Percentiles rank a stretch among this genome's conserved stretches.
phyloP scores from a whole-genome alignment of 2,113 vertebrate species.

The Syrrhaptes paradoxus region DNA sequence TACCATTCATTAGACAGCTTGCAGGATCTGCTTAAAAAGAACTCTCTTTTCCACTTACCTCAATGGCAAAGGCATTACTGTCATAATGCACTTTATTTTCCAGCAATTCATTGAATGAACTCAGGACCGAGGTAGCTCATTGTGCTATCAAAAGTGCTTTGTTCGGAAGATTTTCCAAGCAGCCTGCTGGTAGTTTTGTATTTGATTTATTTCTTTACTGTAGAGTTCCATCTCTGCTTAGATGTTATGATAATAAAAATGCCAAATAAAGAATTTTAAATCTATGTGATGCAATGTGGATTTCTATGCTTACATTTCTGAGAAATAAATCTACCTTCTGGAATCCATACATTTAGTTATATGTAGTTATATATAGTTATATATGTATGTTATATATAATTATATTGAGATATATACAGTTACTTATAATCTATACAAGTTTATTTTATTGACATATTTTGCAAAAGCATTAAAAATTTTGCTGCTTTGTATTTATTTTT shows the following conservation, averaged over 20 bases:
- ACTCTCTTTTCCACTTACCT: neutral
- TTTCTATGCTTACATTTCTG: conserved; percentile 9
- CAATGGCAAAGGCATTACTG: neutral
- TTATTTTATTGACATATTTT: conserved; percentile 49
- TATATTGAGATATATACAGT: no score
- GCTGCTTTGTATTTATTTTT: conserved; percentile 54
- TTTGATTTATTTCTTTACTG: conserved; percentile 54
- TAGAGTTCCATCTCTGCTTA: conserved; percentile 10
- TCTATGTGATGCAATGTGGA: conserved; percentile 19
- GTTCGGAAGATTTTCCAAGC: conserved; percentile 12
- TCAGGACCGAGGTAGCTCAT: neutral
- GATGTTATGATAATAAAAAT: conserved; percentile 48
- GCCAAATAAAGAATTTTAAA: neutral
- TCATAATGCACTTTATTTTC: conserved; percentile 19
- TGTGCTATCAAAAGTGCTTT: conserved; percentile 29
- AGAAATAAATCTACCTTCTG: neutral
- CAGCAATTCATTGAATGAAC: neutral
- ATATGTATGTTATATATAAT: no score
- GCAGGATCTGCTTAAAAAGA: neutral
- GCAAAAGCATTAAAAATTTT: conserved; percentile 25
- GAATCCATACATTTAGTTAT: neutral
- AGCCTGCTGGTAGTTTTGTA: conserved; percentile 29
- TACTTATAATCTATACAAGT: neutral
- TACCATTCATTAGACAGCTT: neutral
- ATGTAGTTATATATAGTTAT: no score